A percentile compares a stretch with the other conserved stretches of the same genome.
phyloP scores from a whole-genome alignment of 2,797 vertebrate species.

The Malurus leucopterus region DNA sequence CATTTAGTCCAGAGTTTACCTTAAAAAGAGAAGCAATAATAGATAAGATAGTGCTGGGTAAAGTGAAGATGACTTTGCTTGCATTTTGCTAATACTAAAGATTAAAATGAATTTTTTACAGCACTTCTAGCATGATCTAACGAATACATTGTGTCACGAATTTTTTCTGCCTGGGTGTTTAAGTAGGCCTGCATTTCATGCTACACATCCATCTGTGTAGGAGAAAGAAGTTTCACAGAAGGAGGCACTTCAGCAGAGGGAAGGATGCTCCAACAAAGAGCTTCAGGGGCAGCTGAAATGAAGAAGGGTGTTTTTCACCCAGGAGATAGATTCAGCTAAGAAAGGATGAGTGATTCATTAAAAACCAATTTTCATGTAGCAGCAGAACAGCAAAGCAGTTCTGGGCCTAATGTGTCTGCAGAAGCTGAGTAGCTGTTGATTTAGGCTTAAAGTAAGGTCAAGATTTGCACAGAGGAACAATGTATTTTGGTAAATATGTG shows the following conservation, averaged over 20 bases:
- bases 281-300: not conserved
- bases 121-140: not conserved
- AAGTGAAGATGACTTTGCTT: not conserved
- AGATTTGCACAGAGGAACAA: not conserved
- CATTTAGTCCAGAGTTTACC: not conserved
- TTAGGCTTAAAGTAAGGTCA: not conserved
- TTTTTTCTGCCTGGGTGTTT: not conserved
- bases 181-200: not conserved
- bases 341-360: not conserved
- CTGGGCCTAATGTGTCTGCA: not conserved
- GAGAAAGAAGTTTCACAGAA: not conserved
- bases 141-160: not conserved
- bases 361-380: not conserved
- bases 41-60: too few species aligned
- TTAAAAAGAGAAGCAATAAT: not conserved
- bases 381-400: not conserved
- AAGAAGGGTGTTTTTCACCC: not conserved
- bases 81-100: not conserved
- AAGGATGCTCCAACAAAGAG: not conserved
- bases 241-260: not conserved
- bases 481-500: rapidly evolving
- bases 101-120: not conserved
- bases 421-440: not conserved
- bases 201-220: not conserved
- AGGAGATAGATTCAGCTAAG: not conserved